Evolutionary conservation across 1,140 invertebrate species (phyloP).

Genomic region (Sinella curviseta): DNA sequence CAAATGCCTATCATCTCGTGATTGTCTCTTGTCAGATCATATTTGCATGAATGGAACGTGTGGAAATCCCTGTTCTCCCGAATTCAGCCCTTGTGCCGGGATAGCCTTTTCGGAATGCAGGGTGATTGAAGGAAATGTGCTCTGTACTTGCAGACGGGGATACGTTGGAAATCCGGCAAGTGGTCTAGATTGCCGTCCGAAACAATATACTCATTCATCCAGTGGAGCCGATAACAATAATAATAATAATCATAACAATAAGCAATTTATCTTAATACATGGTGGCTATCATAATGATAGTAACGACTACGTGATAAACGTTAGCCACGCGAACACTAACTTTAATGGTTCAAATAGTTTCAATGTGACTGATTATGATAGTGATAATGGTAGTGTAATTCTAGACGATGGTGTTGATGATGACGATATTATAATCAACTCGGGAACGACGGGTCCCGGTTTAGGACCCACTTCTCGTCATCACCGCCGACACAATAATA

Average conservation of each 20-base stretch:
- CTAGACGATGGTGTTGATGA: background rate
- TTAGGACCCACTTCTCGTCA: background rate
- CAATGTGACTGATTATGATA: background rate
- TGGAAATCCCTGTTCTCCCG: constrained; percentile 7
- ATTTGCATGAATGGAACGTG: constrained; percentile 14
- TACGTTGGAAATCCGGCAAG: constrained; percentile 49
- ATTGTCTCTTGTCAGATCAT: background rate
- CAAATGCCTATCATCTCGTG: background rate
- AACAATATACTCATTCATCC: background rate
- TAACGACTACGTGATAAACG: background rate
- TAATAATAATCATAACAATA: too few relatives aligned
- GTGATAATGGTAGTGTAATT: background rate
- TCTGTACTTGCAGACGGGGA: constrained; percentile 50
- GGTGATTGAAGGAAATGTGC: constrained; percentile 49
- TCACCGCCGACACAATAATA: background rate
- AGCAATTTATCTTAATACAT: background rate
- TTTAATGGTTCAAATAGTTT: background rate
- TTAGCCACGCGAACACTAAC: background rate
- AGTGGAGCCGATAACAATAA: background rate
- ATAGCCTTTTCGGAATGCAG: constrained; percentile 52
- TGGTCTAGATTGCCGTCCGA: constrained; percentile 21
- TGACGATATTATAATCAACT: background rate
- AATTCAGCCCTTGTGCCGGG: constrained; percentile 14
- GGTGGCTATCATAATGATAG: background rate
- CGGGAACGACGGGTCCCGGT: background rate